These are phyloP conservation scores for Heliconius hortense DNA, from an alignment of 2,888 invertebrate species.

Conservation along the genomic window DNA sequence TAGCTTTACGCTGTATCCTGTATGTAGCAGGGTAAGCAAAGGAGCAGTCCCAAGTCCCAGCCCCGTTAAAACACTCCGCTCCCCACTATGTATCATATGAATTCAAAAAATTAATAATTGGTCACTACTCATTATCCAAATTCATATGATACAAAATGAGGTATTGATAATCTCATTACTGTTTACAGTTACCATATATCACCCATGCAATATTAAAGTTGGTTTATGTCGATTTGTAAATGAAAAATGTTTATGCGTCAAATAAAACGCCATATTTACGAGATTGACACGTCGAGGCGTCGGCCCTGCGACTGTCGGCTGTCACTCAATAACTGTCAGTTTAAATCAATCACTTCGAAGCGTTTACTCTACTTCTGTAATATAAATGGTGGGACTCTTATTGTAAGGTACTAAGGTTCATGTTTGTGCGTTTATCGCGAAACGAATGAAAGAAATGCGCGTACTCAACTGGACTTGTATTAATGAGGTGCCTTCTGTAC, in stretches of 20 bases:
- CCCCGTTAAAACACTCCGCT: no score
- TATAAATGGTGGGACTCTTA: conserved; percentile 14
- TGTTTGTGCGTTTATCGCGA: conserved; percentile 13
- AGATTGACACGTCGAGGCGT: conserved; percentile 50
- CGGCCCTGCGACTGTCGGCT: conserved; percentile 44
- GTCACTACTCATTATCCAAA: background rate
- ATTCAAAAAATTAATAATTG: background rate
- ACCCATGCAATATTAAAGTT: conserved; percentile 29
- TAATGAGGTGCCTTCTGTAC: conserved; percentile 42
- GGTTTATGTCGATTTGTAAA: conserved; percentile 37
- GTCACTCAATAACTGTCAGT: conserved; percentile 53
- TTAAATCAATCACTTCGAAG: conserved; percentile 52
- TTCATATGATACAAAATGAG: background rate
- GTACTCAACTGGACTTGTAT: conserved; percentile 40
- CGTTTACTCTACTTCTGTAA: conserved; percentile 33
- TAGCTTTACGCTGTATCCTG: background rate
- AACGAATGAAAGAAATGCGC: conserved; percentile 31
- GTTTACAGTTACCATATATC: conserved; percentile 30
- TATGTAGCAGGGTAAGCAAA: no score
- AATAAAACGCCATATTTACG: conserved; percentile 51
- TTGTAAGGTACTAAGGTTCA: conserved; percentile 29
- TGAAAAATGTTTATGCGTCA: conserved; percentile 44
- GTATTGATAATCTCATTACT: conserved; percentile 24
- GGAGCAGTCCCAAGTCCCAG: no score
- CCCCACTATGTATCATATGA: no score